phyloP scores from a whole-genome alignment of 2,113 vertebrate genomes.

The Limanda limanda region DNA sequence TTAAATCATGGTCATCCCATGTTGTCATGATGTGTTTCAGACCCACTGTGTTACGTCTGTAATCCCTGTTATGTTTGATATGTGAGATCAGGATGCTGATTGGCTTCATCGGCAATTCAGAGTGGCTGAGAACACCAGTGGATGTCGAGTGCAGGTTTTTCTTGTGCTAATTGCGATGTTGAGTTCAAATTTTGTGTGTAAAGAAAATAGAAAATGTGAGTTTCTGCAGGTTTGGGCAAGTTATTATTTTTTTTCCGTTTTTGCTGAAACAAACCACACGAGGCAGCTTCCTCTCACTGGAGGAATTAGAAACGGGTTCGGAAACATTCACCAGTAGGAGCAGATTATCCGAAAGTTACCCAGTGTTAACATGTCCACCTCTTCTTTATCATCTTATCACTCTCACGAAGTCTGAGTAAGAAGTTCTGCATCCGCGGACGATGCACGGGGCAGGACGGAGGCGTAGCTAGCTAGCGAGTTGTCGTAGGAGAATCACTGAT shows the following conservation, averaged over 20 bases:
- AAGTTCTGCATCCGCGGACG: too few species aligned
- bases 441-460: not conserved
- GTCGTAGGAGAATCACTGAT: not conserved
- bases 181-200: not conserved
- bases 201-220: not conserved
- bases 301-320: not conserved
- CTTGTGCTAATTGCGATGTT: slow-evolving; percentile 20
- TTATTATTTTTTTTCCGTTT: too few species aligned
- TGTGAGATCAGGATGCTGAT: slow-evolving; percentile 31
- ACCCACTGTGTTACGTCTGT: slow-evolving; percentile 10
- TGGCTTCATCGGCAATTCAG: not conserved
- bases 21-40: slow-evolving; percentile 24
- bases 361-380: too few species aligned
- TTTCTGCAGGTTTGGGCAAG: too few species aligned
- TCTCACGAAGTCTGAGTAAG: too few species aligned
- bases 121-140: not conserved
- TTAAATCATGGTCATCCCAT: slow-evolving; percentile 34
- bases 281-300: too few species aligned
- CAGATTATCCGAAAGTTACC: too few species aligned
- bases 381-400: too few species aligned
- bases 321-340: too few species aligned
- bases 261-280: too few species aligned
- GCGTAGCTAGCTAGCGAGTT: not conserved
- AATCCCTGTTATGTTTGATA: slow-evolving; percentile 12
- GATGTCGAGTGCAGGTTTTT: not conserved